phyloP scores from a whole-genome alignment of 2,797 vertebrate genomes.

The Danio kyathit region DNA sequence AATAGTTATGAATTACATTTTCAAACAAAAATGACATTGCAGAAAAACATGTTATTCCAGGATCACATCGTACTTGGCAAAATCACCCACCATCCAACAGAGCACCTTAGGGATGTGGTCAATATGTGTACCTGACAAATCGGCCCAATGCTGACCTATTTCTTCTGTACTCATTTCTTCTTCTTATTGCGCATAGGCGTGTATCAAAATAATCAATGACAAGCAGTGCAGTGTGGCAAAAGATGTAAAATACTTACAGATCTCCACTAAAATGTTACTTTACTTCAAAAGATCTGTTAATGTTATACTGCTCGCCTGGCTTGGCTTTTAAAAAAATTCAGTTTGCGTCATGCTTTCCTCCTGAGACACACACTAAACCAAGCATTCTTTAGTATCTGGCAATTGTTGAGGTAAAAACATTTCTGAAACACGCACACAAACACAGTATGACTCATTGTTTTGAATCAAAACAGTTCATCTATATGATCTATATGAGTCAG shows the following conservation, averaged over 20 bases:
- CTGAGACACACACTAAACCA: neutral
- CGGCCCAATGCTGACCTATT: too few relatives aligned
- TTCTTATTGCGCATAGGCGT: neutral
- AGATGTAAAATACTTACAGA: neutral
- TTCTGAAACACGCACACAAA: neutral
- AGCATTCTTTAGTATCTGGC: neutral
- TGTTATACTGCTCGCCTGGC: neutral
- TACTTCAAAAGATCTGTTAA: neutral
- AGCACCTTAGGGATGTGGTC: too few relatives aligned
- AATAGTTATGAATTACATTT: too few relatives aligned
- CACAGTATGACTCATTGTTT: neutral
- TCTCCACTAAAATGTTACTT: neutral
- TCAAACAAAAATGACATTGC: too few relatives aligned
- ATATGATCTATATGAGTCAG: constrained; percentile 13
- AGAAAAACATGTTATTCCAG: too few relatives aligned
- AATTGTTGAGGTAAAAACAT: neutral
- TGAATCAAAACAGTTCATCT: neutral
- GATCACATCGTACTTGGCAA: too few relatives aligned
- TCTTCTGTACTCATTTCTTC: neutral
- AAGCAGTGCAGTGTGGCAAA: neutral
- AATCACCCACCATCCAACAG: too few relatives aligned
- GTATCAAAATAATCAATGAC: neutral
- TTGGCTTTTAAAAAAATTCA: neutral
- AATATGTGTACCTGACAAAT: too few relatives aligned
- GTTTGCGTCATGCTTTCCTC: neutral